Conservation (phyloP, 2,797 vertebrate genomes). For the Chaunax sp. region DNA sequence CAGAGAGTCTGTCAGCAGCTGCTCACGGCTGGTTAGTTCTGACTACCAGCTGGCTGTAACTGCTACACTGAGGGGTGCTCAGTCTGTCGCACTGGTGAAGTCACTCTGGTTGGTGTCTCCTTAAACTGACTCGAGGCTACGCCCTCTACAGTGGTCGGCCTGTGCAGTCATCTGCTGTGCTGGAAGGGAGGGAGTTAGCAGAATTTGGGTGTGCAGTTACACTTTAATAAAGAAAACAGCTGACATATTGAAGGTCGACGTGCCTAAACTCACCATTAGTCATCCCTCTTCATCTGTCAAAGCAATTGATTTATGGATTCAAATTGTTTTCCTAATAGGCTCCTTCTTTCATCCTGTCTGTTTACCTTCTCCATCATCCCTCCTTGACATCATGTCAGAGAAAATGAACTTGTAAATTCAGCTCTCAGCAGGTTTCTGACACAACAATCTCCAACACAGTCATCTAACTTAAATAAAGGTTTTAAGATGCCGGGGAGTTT, state of each 20-base stretch:
- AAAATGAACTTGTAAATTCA: background rate
- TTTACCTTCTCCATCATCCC: conserved; percentile 16
- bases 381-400: conserved; percentile 1
- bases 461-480: conserved; percentile 11
- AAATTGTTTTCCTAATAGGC: background rate
- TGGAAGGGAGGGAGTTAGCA: too few species aligned
- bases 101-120: too few species aligned
- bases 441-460: conserved; percentile 7
- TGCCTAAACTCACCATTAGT: background rate
- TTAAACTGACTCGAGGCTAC: too few species aligned
- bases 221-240: conserved; percentile 2
- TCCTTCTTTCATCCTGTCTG: background rate
- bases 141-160: too few species aligned
- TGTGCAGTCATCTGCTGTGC: too few species aligned
- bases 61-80: too few species aligned
- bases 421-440: conserved; percentile 9
- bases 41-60: too few species aligned
- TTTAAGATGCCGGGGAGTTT: conserved; percentile 5
- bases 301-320: conserved; percentile 9
- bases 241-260: conserved; percentile 1
- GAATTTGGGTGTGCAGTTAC: too few species aligned
- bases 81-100: too few species aligned
- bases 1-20: too few species aligned
- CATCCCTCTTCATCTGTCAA: background rate
- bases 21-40: too few species aligned